Evolutionary conservation across 1,140 invertebrate species (phyloP).

Genomic region (Spodoptera frugiperda): DNA sequence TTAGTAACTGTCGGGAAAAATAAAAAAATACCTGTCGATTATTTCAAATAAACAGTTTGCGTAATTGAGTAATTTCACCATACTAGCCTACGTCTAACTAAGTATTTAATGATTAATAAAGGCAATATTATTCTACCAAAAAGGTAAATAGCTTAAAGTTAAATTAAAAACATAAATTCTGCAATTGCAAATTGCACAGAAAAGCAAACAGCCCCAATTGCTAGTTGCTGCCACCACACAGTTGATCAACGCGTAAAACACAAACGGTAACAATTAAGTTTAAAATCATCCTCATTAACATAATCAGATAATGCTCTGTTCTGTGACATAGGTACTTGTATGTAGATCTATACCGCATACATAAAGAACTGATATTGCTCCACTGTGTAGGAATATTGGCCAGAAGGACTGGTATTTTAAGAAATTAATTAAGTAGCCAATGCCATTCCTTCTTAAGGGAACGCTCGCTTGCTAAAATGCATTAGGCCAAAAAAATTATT

Average conservation of each 20-base stretch:
- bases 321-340: conserved; percentile 8
- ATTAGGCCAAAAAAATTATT: too few species aligned
- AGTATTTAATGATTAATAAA: too few species aligned
- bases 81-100: too few species aligned
- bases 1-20: too few species aligned
- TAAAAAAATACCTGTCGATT: too few species aligned
- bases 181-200: conserved; percentile 9
- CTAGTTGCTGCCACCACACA: conserved; percentile 43
- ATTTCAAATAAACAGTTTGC: too few species aligned
- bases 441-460: too few species aligned
- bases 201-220: conserved; percentile 27
- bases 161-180: background rate
- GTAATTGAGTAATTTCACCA: too few species aligned
- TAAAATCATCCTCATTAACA: conserved; percentile 65
- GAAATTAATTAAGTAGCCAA: background rate
- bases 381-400: background rate
- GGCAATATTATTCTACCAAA: background rate
- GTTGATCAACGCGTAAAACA: conserved; percentile 56
- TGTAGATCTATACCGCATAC: conserved; percentile 22
- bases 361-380: conserved; percentile 42
- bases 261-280: conserved; percentile 63
- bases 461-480: too few species aligned
- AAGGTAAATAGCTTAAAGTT: background rate
- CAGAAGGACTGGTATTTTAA: background rate
- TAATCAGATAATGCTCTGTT: conserved; percentile 61